A percentile compares a stretch with the other conserved stretches of the same genome.
Evolutionary conservation across 2,113 vertebrate genomes (phyloP).

Genomic region (Mixornis gularis): DNA sequence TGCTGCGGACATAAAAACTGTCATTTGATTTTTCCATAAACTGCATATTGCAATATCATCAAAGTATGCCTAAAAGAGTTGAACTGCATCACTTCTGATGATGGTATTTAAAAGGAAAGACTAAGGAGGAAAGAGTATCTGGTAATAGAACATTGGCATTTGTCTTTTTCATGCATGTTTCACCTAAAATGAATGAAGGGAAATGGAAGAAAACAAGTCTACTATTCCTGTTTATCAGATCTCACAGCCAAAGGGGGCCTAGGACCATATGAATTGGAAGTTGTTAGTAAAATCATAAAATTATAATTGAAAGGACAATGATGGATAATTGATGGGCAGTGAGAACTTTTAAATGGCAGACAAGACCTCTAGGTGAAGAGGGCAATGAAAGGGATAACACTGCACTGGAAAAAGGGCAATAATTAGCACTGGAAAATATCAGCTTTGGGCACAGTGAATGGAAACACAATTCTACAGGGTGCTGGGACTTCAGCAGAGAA

Average conservation of each 20-base stretch:
- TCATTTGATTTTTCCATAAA: constrained; percentile 36
- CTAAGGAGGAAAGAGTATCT: background rate
- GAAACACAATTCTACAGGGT: no score
- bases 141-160: background rate
- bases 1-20: constrained; percentile 7
- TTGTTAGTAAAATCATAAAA: background rate
- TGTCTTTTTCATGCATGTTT: constrained; percentile 1
- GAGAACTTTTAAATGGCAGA: background rate
- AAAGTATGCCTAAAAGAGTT: constrained; percentile 18
- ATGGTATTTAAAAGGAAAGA: background rate
- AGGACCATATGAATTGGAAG: background rate
- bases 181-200: background rate
- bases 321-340: background rate
- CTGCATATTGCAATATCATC: background rate
- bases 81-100: background rate
- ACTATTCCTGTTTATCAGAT: background rate
- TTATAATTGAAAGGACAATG: background rate
- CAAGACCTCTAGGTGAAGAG: background rate
- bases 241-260: background rate
- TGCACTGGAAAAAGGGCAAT: background rate
- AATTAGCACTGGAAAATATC: background rate
- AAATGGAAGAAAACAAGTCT: background rate
- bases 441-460: background rate
- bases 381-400: background rate
- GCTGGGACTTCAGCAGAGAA: background rate